Conservation (phyloP, 2,113 vertebrate species). For the Leucopsar rothschildi region DNA sequence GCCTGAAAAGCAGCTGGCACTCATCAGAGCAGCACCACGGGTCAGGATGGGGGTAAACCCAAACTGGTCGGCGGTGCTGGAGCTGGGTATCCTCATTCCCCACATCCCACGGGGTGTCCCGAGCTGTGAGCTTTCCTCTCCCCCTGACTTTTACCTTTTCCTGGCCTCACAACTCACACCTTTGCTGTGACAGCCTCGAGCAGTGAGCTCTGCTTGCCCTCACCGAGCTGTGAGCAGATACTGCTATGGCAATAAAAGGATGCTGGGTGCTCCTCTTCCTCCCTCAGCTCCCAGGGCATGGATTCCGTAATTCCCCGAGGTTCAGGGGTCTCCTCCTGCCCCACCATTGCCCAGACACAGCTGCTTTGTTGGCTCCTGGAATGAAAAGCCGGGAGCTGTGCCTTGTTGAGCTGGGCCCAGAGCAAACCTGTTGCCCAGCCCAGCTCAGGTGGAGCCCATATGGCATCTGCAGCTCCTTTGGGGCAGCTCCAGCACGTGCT, state of each 20-base stretch:
- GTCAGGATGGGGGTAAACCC: accelerated
- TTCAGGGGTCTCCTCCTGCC: background rate
- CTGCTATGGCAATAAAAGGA: accelerated
- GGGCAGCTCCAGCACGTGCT: background rate
- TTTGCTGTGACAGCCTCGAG: accelerated
- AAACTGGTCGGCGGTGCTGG: accelerated
- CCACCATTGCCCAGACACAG: accelerated
- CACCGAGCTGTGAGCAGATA: accelerated
- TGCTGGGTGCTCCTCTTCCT: background rate
- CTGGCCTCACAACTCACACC: background rate
- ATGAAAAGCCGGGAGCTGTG: accelerated
- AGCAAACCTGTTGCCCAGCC: background rate
- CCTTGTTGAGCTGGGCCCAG: background rate
- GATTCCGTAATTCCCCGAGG: accelerated
- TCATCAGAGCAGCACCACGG: accelerated
- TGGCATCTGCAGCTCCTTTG: background rate
- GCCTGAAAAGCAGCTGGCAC: too few relatives aligned
- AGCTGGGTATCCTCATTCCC: background rate
- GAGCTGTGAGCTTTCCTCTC: background rate
- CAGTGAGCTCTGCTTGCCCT: accelerated
- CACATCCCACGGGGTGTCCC: background rate
- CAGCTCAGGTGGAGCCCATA: slow-evolving; percentile 11
- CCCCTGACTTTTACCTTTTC: background rate
- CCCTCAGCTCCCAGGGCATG: background rate
- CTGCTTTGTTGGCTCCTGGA: background rate